Conservation (phyloP, 35 echinoderm and acorn worm species). For the Apostichopus parvimensis region DNA sequence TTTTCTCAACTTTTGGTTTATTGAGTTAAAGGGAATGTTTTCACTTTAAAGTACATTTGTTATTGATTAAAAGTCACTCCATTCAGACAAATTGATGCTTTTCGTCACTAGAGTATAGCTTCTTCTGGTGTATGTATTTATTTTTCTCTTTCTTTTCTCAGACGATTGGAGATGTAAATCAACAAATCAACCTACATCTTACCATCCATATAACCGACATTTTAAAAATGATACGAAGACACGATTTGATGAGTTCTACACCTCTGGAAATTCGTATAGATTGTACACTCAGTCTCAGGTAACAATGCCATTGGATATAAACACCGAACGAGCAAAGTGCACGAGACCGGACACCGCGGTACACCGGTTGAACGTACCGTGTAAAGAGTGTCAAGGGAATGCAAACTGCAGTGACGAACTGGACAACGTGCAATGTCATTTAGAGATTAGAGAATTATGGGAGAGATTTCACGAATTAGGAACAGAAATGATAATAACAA, state of each 20-base stretch:
- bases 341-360: constrained; percentile 28
- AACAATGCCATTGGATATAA: neutral
- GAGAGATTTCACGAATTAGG: constrained; percentile 95
- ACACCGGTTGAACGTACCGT: neutral
- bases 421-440: constrained; percentile 61
- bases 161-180: neutral
- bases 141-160: neutral
- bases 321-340: neutral
- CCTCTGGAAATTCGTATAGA: neutral
- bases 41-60: neutral
- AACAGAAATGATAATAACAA: constrained; percentile 99
- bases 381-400: neutral
- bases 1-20: neutral
- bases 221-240: neutral
- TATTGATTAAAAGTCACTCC: neutral
- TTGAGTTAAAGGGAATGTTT: neutral
- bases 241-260: neutral
- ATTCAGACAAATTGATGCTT: too few species aligned
- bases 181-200: neutral
- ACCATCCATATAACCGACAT: constrained; percentile 11
- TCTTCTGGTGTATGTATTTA: neutral
- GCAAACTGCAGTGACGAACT: constrained; percentile 57
- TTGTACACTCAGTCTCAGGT: neutral
- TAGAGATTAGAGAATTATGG: constrained; percentile 95
- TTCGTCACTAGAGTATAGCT: neutral